Base-by-base conservation (phyloP, 2,797 vertebrate genomes). In the Gallinago solitaria region DNA sequence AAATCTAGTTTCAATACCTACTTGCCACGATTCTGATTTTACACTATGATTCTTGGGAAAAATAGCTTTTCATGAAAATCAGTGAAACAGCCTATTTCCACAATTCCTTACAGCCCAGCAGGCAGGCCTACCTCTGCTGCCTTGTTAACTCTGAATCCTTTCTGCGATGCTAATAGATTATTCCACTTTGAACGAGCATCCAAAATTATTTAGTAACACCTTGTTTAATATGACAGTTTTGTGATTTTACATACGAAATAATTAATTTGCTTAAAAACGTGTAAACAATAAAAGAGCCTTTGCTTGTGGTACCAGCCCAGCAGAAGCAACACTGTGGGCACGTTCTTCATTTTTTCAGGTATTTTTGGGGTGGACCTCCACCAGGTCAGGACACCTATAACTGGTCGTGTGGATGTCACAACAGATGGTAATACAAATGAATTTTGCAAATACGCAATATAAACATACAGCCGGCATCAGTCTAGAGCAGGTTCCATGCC, bases 171-270 rank as follows among this genome's bases (percentile, higher is more conserved):
- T 91, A 94, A 95, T 45, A 97, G 85, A 96, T 95, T 91, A 93
- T 94, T 91, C 74, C 86, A 78, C 86, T 96, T 59, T 80, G 90
- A 96, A 89, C 80, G 86, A 94, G 77, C 91, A 96, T 79, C 90
- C 83, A 74, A 95, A 95, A 94, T 95, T 95, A 96, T 89, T 95
- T 93, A 96, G 91, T 77, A 91, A 96, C 86, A 95, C 91, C 93
- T 97, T 90, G 77, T 80, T 97, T 94, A 97, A 96, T 91, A 82
- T 80, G 87, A 95, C 91, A 95, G 83, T 68, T 92, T 56, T 71
- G 32, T 71, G 51, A 82, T 95, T 95, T 89, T 70, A 92, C 61
- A 80, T 85, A 64, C 25, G 65, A 95, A 96, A 84, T 94, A 95
- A 89, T 96, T 75, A 91, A 86, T 89, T 93, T 93, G 71, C 71